phyloP scores from a whole-genome alignment of 2,113 vertebrate genomes.

The Sminthopsis crassicaudata region DNA sequence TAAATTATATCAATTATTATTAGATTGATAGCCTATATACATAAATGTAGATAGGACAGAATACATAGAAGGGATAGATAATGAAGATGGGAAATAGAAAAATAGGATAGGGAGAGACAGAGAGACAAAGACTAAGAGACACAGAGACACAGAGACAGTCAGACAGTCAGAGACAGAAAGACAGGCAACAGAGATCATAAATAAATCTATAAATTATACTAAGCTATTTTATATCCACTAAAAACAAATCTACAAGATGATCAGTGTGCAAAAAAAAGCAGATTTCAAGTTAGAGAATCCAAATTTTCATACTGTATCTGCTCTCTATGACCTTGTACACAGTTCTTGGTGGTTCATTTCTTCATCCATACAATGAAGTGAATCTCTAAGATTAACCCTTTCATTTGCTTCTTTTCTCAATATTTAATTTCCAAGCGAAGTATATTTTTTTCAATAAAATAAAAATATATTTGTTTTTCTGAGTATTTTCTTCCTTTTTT shows the following conservation, averaged over 20 bases:
- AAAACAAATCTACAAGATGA: background rate
- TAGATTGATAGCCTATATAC: background rate
- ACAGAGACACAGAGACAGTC: too few relatives aligned
- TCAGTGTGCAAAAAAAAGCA: background rate
- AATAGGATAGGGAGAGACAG: background rate
- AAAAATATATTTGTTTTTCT: background rate
- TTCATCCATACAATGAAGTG: background rate
- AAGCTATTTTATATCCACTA: background rate
- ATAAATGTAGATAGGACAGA: background rate
- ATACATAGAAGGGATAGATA: background rate
- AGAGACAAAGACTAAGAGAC: too few relatives aligned
- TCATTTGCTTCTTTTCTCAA: background rate
- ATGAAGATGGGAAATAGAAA: background rate
- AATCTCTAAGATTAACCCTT: background rate
- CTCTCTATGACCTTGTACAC: background rate
- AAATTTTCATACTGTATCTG: background rate
- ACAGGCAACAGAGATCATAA: background rate
- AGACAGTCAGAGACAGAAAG: too few relatives aligned
- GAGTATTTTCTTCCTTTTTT: background rate
- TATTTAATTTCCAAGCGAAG: conserved; percentile 15
- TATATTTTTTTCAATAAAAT: background rate
- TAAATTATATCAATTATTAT: too few relatives aligned
- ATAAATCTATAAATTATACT: background rate
- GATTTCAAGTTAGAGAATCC: background rate
- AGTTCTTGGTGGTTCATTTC: background rate